Evolutionary conservation across 2,888 invertebrate species (phyloP).

Genomic region (Drosophila ochracea): DNA sequence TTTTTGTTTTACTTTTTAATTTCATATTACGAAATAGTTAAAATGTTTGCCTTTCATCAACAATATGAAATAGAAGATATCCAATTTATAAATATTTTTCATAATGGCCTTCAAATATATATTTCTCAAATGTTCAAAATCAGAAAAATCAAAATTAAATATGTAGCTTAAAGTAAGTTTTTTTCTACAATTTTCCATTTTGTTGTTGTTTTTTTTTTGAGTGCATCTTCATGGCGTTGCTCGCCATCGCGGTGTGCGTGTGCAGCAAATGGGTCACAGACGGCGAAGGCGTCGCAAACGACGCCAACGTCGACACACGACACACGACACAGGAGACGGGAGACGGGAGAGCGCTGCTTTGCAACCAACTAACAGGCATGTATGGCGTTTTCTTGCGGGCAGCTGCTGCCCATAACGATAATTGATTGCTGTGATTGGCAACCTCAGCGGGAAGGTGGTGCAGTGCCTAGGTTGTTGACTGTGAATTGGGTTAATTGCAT

Average conservation of each 20-base stretch:
- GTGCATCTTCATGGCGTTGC: neutral
- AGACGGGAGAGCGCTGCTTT: neutral
- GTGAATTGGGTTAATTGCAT: conserved; percentile 70
- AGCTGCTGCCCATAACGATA: conserved; percentile 50
- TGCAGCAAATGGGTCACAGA: conserved; percentile 66
- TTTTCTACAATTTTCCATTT: too few species aligned
- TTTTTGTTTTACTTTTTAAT: neutral
- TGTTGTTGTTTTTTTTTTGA: neutral
- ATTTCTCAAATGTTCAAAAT: neutral
- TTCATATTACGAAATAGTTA: neutral
- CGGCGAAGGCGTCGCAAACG: conserved; percentile 21
- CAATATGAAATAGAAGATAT: too few species aligned
- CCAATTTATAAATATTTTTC: neutral
- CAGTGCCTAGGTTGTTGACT: conserved; percentile 21
- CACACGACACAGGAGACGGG: neutral
- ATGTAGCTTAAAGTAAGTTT: too few species aligned
- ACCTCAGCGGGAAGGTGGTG: neutral
- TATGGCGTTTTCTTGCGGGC: conserved; percentile 46
- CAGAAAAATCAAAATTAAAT: neutral
- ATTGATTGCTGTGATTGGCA: conserved; percentile 71
- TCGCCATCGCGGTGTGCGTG: conserved; percentile 37
- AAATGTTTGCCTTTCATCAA: neutral
- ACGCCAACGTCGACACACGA: neutral
- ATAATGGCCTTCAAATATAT: neutral
- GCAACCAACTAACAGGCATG: conserved; percentile 32